Evolutionary conservation across 2,797 vertebrate genomes (phyloP), one percentile per base, ranked within the genome.

Genomic region (Xerus rutilus): DNA sequence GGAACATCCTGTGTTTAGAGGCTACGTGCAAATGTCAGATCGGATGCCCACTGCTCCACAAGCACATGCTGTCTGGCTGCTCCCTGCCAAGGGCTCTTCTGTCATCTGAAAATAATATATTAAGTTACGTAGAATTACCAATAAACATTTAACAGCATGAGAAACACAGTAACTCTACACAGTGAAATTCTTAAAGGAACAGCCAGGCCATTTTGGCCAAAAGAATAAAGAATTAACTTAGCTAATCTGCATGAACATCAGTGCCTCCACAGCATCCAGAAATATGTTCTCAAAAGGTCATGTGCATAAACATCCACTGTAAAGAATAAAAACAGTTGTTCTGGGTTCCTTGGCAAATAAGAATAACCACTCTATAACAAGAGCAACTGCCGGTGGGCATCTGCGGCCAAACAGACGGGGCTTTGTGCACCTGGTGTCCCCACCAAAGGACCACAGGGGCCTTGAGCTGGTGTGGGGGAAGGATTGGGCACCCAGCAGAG

Each of bases 271-370:
- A 43, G n/a, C 76, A 95, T 67, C 89, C 84, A 94, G 91, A 97
- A 70, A 45, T 91, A 65, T 1, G 54, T 73, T 59, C 90, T 86
- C 64, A 11, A 95, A 96, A 97, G 92, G 96, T 94, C 96, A 96
- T 88, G 79, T 95, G 89, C 87, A 78, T 20, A 89, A 96, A 94
- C 73, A 77, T 20, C 65, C 97, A 95, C 57, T 77, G 93, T 59
- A 90, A 90, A 93, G 45, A 89, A 95, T 94, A 94, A 85, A 97
- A 97, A 97, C 96, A 96, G 97, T 95, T 97, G 97, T 93, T 91
- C 86, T 82, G 64, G 0, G 28, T 8, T 79, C 76, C 92, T 64
- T 91, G 49, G 94, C 90, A 97, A 96, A 77, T 5, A 86, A 3
- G 83, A 76, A 93, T 17, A 90, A 83, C 70, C 7, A 84, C 52